Evolutionary conservation across 2,888 invertebrate species (phyloP), one percentile per base, ranked within the genome.

Genomic region (Drosophila formosana): DNA sequence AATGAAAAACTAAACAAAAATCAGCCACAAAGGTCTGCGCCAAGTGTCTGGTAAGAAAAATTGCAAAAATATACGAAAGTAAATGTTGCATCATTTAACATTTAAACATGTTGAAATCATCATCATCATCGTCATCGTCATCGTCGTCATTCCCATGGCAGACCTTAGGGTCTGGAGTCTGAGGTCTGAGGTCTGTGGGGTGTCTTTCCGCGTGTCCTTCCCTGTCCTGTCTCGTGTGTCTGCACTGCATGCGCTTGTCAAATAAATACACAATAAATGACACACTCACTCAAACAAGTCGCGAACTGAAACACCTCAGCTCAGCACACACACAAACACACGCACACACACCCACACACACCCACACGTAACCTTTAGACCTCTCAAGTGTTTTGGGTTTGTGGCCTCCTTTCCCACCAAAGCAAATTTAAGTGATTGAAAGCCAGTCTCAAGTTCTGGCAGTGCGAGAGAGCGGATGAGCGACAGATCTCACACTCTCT

Each of bases 201-300:
- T 18, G 13, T 41, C 7, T 28, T 45, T 3, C 28, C 56, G 34
- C 26, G 2, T 26, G 4, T 1, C 32, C 13, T 37, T 25, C 34
- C 9, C 37, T 11, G 18, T 41, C 37, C 58, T 53, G 62, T 52
- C 72, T 47, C 76, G 64, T 51, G 63, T 72, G 68, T 72, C 76
- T 65, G 72, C 72, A 46, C 66, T 75, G 75, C 75, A 72, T 76
- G 71, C 66, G 72, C 74, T 76, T 82, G 82, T 80, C 82, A 82
- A 82, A 80, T 75, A 82, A 82, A 82, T 78, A 82, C 76, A 80
- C 82, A 82, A 82, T 82, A 82, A 80, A 82, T 80, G 82, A 82
- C 82, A 82, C 76, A 73, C 76, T 76, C 80, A 68, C 66, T 72
- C 78, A 78, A 73, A 76, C 65, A 70, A 71, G 66, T 67, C 52